Percentiles rank a stretch among this genome's conserved stretches.
Conservation (phyloP, 1,140 invertebrate genomes). For the Drosophila tristis region DNA sequence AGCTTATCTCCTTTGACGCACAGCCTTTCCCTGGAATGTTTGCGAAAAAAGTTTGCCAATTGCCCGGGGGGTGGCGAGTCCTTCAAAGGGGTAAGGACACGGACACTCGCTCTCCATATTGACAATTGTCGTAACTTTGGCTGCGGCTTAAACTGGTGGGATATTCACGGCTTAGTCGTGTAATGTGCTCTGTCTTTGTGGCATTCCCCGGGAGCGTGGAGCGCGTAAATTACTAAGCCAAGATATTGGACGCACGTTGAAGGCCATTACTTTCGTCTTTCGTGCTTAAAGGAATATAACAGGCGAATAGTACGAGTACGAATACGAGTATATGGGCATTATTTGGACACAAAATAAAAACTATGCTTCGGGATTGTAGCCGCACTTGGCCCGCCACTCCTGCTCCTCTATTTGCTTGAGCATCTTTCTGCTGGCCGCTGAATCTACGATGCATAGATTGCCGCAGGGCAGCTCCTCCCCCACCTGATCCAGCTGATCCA, state of each 20-base stretch:
- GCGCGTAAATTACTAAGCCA: constrained; percentile 52
- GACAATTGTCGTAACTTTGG: constrained; percentile 41
- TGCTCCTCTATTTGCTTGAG: constrained; percentile 17
- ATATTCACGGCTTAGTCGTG: constrained; percentile 79
- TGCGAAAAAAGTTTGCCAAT: constrained; percentile 71
- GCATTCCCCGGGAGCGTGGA: constrained; percentile 27
- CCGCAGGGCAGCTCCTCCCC: constrained; percentile 39
- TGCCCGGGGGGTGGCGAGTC: constrained; percentile 20
- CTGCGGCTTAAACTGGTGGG: constrained; percentile 45
- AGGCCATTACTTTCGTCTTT: constrained; percentile 39
- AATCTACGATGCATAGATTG: constrained; percentile 51
- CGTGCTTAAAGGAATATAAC: background rate
- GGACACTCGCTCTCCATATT: constrained; percentile 11
- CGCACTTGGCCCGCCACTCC: constrained; percentile 46
- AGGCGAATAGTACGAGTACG: too few species aligned
- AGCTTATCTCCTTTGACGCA: constrained; percentile 68
- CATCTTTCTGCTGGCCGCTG: constrained; percentile 13
- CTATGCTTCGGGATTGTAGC: background rate
- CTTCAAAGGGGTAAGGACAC: constrained; percentile 64
- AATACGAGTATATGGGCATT: too few species aligned
- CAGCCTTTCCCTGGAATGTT: constrained; percentile 40
- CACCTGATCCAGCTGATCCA: constrained; percentile 49
- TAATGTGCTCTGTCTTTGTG: constrained; percentile 68
- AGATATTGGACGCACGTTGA: constrained; percentile 35
- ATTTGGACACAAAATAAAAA: background rate